A percentile compares a stretch with the other conserved stretches of the same genome.
Evolutionary conservation across 1,140 invertebrate species (phyloP).

Genomic region (Coelopa frigida): DNA sequence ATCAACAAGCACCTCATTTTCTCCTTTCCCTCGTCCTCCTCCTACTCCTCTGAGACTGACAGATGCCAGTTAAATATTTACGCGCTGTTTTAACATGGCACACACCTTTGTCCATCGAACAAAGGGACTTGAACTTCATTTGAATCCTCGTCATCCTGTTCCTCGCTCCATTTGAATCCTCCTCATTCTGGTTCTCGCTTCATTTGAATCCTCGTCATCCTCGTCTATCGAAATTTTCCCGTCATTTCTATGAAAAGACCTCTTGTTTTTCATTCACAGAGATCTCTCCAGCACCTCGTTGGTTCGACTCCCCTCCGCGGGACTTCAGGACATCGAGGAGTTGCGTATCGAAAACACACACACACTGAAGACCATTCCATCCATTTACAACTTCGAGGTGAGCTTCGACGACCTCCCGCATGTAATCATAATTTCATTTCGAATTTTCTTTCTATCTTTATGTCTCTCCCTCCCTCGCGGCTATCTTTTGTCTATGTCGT

Average conservation of each 20-base stretch:
- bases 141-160: too few relatives aligned
- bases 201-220: not conserved
- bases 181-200: too few relatives aligned
- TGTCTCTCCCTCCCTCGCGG: too few relatives aligned
- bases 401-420: constrained; percentile 8
- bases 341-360: constrained; percentile 64
- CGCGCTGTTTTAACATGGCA: too few relatives aligned
- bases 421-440: not conserved
- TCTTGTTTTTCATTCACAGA: constrained; percentile 46
- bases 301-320: constrained; percentile 60
- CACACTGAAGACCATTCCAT: constrained; percentile 71
- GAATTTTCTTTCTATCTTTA: too few relatives aligned
- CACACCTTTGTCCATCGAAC: too few relatives aligned
- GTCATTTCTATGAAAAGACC: not conserved
- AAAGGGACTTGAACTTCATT: too few relatives aligned
- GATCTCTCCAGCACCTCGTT: constrained; percentile 71
- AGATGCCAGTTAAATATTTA: too few relatives aligned
- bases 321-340: constrained; percentile 62
- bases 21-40: too few relatives aligned
- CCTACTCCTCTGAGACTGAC: too few relatives aligned
- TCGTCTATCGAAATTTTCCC: not conserved
- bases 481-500: constrained; percentile 9
- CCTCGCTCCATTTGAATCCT: too few relatives aligned
- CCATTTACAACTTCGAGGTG: constrained; percentile 70
- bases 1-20: too few relatives aligned